Conservation (phyloP, 2,888 invertebrate species). For the Cyaniris semiargus region DNA sequence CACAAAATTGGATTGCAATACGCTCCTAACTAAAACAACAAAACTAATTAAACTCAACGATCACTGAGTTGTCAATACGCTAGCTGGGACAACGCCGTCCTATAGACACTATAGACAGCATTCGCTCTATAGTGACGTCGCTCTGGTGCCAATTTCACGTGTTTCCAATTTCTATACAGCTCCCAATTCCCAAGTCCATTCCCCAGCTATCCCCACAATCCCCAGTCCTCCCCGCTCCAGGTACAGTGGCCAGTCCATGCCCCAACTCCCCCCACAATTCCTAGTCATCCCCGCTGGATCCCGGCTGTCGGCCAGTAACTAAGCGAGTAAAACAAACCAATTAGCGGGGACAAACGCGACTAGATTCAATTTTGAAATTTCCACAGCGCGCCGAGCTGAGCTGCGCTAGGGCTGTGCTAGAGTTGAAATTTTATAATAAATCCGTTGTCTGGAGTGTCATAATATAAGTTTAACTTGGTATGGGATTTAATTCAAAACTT, state of each 20-base stretch:
- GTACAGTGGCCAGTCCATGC: background rate
- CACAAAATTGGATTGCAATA: background rate
- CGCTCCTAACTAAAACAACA: background rate
- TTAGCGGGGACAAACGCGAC: constrained; percentile 72
- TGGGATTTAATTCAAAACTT: too few species aligned
- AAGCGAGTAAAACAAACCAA: constrained; percentile 76
- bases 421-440: background rate
- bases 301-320: constrained; percentile 50
- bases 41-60: constrained; percentile 1
- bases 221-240: background rate
- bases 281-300: background rate
- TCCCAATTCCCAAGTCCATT: background rate
- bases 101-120: background rate
- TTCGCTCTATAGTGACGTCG: background rate
- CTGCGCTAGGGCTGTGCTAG: constrained; percentile 51
- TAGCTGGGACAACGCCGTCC: background rate
- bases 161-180: background rate
- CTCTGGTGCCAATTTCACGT: constrained; percentile 5
- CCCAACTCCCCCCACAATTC: background rate
- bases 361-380: constrained; percentile 78
- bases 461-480: background rate
- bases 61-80: background rate
- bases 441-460: too few species aligned
- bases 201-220: background rate
- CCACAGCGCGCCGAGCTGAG: constrained; percentile 42